A percentile compares a stretch with the other conserved stretches of the same genome.
These are phyloP conservation scores for Callopanchax toddi DNA, from an alignment of 2,113 vertebrate genomes.

Conservation along the genomic window DNA sequence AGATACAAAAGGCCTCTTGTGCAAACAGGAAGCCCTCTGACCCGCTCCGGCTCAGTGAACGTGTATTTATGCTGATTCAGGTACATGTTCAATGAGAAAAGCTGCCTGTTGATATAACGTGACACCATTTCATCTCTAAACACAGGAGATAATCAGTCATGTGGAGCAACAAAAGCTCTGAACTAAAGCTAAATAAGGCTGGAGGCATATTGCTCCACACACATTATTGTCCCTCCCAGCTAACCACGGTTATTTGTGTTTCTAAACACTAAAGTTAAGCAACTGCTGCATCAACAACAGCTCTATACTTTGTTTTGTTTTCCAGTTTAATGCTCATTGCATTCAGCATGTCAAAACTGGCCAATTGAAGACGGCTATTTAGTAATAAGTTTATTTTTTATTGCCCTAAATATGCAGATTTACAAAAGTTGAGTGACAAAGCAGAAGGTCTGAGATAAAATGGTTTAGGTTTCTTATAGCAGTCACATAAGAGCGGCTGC, in stretches of 20 bases:
- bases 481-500: not conserved
- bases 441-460: no score
- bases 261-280: slow-evolving; percentile 44
- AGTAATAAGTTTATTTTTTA: slow-evolving; percentile 10
- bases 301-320: not conserved
- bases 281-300: slow-evolving; percentile 8
- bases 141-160: not conserved
- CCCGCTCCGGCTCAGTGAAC: slow-evolving; percentile 6
- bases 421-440: not conserved
- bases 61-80: not conserved
- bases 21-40: slow-evolving; percentile 24
- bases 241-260: slow-evolving; percentile 38
- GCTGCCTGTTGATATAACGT: not conserved
- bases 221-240: not conserved
- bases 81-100: not conserved
- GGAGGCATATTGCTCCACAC: not conserved
- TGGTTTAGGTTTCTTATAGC: no score
- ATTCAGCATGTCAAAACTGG: slow-evolving; percentile 2
- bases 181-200: not conserved
- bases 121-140: not conserved
- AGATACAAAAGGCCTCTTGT: slow-evolving; percentile 4
- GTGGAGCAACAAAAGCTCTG: slow-evolving; percentile 5
- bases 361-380: slow-evolving; percentile 3
- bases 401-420: slow-evolving; percentile 18
- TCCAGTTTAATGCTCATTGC: slow-evolving; percentile 6